Conservation (phyloP, 2,113 vertebrate genomes). For the Oncorhynchus masou region DNA sequence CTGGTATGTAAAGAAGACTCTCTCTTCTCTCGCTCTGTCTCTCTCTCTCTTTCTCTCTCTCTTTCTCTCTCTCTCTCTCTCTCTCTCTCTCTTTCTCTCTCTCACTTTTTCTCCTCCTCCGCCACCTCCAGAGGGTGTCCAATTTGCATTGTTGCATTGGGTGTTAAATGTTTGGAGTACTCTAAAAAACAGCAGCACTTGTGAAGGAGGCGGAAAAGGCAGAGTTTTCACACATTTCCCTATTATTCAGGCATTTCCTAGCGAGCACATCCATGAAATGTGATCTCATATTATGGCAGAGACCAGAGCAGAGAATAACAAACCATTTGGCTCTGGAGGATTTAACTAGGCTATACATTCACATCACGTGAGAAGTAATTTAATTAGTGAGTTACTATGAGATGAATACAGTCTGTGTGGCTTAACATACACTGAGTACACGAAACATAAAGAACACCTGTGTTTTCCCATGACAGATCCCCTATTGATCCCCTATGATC, state of each 20-base stretch:
- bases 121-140: conserved; percentile 47
- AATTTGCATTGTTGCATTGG: conserved; percentile 49
- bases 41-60: not conserved
- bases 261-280: conserved; percentile 52
- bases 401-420: not conserved
- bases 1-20: conserved; percentile 42
- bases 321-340: not conserved
- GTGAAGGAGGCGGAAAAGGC: conserved; percentile 40
- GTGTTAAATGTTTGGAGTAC: conserved; percentile 56
- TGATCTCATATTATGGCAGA: conserved; percentile 32
- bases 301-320: too few relatives aligned
- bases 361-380: conserved; percentile 10
- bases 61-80: not conserved
- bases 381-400: conserved; percentile 15
- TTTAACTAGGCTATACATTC: not conserved
- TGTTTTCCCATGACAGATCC: too few relatives aligned
- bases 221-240: conserved; percentile 48
- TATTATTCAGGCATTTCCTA: conserved; percentile 20
- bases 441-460: too few relatives aligned
- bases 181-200: conserved; percentile 37
- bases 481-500: too few relatives aligned
- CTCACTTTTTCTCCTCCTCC: conserved; percentile 20
- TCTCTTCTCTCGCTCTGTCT: conserved; percentile 12
- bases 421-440: not conserved
- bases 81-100: not conserved